Conservation (phyloP, 2,113 vertebrate genomes). For the Amazona guildingii region DNA sequence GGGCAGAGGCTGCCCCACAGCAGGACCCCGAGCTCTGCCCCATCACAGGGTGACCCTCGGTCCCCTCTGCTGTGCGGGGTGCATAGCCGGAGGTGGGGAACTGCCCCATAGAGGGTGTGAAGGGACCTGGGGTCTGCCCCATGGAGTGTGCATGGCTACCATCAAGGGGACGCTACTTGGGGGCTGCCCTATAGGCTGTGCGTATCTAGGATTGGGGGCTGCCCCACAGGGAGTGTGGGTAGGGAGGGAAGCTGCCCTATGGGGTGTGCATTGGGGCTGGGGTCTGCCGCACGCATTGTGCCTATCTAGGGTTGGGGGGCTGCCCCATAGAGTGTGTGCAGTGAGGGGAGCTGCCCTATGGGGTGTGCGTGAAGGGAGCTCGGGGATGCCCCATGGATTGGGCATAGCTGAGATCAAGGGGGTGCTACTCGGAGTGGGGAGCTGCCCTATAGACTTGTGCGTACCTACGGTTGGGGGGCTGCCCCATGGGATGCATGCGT, state of each 20-base stretch:
- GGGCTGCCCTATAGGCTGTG: background rate
- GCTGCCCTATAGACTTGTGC: background rate
- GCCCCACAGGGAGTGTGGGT: background rate
- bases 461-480: background rate
- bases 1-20: background rate
- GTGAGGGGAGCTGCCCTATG: background rate
- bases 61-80: background rate
- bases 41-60: background rate
- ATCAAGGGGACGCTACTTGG: background rate
- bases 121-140: background rate
- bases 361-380: background rate
- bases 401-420: background rate
- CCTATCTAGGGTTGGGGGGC: too few relatives aligned
- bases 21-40: background rate
- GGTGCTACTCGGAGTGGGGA: too few relatives aligned
- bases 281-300: too few relatives aligned
- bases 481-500: background rate
- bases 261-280: too few relatives aligned
- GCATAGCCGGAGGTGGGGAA: background rate
- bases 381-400: background rate
- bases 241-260: background rate
- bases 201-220: background rate
- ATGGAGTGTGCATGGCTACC: background rate
- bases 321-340: too few relatives aligned
- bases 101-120: background rate